Percentiles rank a stretch among this genome's conserved stretches.
phyloP scores from a whole-genome alignment of 2,113 vertebrate species.

The Dicaeum eximium region DNA sequence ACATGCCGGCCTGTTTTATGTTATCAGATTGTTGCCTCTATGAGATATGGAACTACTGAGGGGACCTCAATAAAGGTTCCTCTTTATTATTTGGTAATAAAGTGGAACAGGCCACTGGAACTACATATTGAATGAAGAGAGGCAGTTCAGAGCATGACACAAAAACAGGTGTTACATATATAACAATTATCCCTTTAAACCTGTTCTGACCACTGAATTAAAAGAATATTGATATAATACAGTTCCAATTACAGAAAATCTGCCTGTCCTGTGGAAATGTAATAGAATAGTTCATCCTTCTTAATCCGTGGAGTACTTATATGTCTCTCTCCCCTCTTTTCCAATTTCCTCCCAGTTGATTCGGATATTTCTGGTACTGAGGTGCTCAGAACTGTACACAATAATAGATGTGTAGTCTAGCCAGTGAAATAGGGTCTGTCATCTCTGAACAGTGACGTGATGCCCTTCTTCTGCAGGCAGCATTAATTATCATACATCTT shows the following conservation, averaged over 20 bases:
- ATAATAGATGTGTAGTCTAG: constrained; percentile 31
- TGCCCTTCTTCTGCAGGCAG: not conserved
- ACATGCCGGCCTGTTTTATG: not conserved
- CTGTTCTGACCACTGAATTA: not conserved
- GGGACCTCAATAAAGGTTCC: not conserved
- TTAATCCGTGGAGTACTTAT: not conserved
- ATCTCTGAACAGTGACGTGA: constrained; percentile 5
- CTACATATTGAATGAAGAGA: not conserved
- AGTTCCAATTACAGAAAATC: not conserved
- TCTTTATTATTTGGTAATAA: not conserved
- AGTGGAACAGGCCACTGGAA: not conserved
- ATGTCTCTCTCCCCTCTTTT: not conserved
- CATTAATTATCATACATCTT: not conserved
- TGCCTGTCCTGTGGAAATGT: not conserved
- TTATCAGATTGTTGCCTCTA: not conserved
- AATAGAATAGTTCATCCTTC: not conserved
- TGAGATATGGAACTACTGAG: not conserved
- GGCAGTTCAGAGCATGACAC: not conserved
- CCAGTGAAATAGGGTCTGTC: not conserved
- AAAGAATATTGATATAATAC: not conserved
- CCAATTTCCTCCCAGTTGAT: not conserved
- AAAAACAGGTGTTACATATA: not conserved
- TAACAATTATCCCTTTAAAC: not conserved
- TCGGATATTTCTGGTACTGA: not conserved
- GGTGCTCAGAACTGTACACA: not conserved